Base-by-base conservation (phyloP, 2,797 vertebrate genomes). In the Schizothorax lantsangensis region DNA sequence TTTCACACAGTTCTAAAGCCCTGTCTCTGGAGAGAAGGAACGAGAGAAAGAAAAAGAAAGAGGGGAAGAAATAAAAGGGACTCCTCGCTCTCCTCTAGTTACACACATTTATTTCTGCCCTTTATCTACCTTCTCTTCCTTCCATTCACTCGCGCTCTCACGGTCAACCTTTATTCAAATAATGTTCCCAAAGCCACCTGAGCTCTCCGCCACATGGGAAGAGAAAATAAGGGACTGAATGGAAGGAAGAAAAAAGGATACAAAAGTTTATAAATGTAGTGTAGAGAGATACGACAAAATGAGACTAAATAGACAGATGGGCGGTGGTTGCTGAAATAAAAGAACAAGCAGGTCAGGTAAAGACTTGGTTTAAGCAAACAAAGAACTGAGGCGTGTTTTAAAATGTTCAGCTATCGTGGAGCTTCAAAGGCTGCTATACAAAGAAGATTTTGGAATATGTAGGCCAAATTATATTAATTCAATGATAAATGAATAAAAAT, bases 1-100 rank as follows among this genome's bases (percentile, higher is more conserved):
- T 95, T 95, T 92, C 93, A 94, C 92, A 93, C 91, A 81, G 89
- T 90, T 92, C 91, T 91, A 83, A 91, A 93, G 93, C 92, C 77
- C 49, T 88, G 91, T 93, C 94, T 93, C 94, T 88, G 85, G 92
- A 93, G 87, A 84, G 78, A 87, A 15, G 66, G 59, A 84, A 62
- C 36, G 49, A 89, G 91, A 86, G 88, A 85, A 89, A 66, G 33
- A 89, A 64, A 89, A 87, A 89, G 87, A 88, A 89, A 88, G 80
- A 84, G 78, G 71, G 86, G 89, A 90, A 87, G 89, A 91, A 89
- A 88, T 90, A 89, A 91, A 89, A 87, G 90, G 87, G 90, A 90
- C 85, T 91, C 79, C 85, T 88, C 87, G 84, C 88, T 90, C 91
- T 90, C 74, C 91, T 93, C 91, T 43, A 80, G 89, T 93, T 92